phyloP scores from a whole-genome alignment of 2,888 invertebrate species.

The Brenthis daphne region DNA sequence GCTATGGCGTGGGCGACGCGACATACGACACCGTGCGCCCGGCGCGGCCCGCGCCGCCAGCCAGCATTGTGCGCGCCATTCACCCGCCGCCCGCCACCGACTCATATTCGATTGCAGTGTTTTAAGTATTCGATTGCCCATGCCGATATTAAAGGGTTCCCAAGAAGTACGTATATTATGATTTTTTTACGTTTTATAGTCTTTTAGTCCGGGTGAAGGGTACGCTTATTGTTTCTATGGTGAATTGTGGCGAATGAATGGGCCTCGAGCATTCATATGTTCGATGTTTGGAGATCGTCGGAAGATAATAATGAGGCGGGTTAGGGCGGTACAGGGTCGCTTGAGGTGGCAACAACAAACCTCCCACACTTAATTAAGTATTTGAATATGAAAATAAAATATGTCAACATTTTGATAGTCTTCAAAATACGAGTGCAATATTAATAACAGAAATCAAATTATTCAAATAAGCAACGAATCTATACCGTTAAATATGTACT shows the following conservation, averaged over 20 bases:
- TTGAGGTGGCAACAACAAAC: constrained; percentile 69
- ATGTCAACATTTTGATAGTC: not conserved
- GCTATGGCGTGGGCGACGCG: constrained; percentile 46
- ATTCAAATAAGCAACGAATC: not conserved
- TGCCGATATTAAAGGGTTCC: constrained; percentile 75
- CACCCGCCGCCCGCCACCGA: constrained; percentile 57
- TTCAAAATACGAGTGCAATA: not conserved
- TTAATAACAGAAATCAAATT: no score
- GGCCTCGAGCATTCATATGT: constrained; percentile 68
- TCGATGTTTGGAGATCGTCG: constrained; percentile 71
- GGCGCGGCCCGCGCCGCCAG: constrained; percentile 46
- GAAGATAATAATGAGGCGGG: constrained; percentile 73
- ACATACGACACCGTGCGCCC: constrained; percentile 50
- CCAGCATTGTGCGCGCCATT: constrained; percentile 38
- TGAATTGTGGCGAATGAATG: constrained; percentile 76
- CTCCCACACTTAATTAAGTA: constrained; percentile 55
- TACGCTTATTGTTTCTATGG: constrained; percentile 76
- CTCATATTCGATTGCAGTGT: constrained; percentile 78
- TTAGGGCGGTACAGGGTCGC: constrained; percentile 64
- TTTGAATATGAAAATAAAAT: constrained; percentile 5
- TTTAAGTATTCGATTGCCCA: constrained; percentile 81
- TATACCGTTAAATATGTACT: no score
- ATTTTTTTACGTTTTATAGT: constrained; percentile 68
- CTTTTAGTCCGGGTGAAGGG: constrained; percentile 73
- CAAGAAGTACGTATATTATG: constrained; percentile 71